phyloP scores from a whole-genome alignment of 2,888 invertebrate species.

The Biston betularia region DNA sequence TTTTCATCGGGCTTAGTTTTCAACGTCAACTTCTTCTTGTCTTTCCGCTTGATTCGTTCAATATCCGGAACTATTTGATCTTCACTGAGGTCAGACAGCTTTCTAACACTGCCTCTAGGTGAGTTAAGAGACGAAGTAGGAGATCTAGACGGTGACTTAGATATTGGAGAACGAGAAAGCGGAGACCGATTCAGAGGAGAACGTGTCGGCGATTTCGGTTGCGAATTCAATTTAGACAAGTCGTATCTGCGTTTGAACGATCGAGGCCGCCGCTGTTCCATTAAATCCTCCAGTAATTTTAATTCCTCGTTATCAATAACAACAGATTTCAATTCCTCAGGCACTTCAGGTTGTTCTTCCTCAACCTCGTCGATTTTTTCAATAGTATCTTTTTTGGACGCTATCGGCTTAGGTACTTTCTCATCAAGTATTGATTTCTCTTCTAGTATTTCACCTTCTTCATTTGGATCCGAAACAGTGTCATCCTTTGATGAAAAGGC shows the following conservation, averaged over 20 bases:
- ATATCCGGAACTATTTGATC: conserved; percentile 83
- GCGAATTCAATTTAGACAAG: conserved; percentile 73
- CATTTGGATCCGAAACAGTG: conserved; percentile 92
- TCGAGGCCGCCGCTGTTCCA: conserved; percentile 79
- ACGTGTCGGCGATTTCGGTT: conserved; percentile 74
- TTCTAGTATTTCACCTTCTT: conserved; percentile 87
- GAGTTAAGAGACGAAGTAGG: conserved; percentile 84
- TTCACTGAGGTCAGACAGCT: conserved; percentile 82
- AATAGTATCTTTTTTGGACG: conserved; percentile 68
- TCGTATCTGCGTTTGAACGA: conserved; percentile 82
- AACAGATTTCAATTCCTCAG: conserved; percentile 74
- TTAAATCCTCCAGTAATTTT: conserved; percentile 83
- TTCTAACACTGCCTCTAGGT: conserved; percentile 81
- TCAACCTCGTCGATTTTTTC: conserved; percentile 84
- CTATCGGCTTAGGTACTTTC: conserved; percentile 55
- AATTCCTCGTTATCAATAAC: conserved; percentile 87
- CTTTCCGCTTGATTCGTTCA: conserved; percentile 80
- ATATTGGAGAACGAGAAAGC: conserved; percentile 78
- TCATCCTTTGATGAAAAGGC: conserved; percentile 96
- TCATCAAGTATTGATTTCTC: conserved; percentile 85
- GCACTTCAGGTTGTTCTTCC: conserved; percentile 76
- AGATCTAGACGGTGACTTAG: conserved; percentile 82
- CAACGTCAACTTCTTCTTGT: conserved; percentile 78
- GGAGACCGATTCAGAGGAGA: conserved; percentile 81
- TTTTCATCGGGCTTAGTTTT: conserved; percentile 81